Conservation (phyloP, 2,888 invertebrate species). For the Nomada ferruginata region DNA sequence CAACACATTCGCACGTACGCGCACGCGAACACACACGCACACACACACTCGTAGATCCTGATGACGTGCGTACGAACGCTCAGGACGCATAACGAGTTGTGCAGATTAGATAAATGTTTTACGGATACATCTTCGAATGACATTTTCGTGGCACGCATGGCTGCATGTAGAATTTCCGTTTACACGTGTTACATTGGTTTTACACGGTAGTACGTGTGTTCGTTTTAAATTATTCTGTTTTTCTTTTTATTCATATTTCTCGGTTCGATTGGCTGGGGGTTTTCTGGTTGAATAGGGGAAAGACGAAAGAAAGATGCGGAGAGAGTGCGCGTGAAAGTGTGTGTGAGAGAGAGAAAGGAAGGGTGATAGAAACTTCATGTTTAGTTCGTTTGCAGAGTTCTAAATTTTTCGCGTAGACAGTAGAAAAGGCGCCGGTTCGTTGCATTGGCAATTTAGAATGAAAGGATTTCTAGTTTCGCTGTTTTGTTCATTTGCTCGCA, state of each 20-base stretch:
- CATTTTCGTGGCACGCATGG: slow-evolving; percentile 77
- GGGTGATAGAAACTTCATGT: slow-evolving; percentile 57
- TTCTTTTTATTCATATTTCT: slow-evolving; percentile 23
- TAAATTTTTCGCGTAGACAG: slow-evolving; percentile 62
- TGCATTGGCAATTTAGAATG: slow-evolving; percentile 51
- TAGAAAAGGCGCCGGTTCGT: slow-evolving; percentile 63
- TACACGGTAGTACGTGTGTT: slow-evolving; percentile 77
- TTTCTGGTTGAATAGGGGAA: slow-evolving; percentile 33
- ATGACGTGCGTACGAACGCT: not conserved
- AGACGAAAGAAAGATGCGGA: slow-evolving; percentile 15
- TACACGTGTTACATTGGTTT: slow-evolving; percentile 64
- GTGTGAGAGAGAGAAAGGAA: slow-evolving; percentile 19
- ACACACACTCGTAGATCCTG: slow-evolving; percentile 13
- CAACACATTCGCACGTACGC: slow-evolving; percentile 3
- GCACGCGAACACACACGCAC: not conserved
- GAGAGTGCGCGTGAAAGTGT: slow-evolving; percentile 18
- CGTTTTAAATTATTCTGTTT: slow-evolving; percentile 34
- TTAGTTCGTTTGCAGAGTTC: slow-evolving; percentile 66
- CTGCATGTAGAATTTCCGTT: slow-evolving; percentile 77
- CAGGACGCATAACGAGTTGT: slow-evolving; percentile 22
- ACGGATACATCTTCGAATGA: slow-evolving; percentile 35
- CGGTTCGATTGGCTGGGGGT: slow-evolving; percentile 52
- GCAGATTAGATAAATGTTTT: slow-evolving; percentile 28
- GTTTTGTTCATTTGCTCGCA: slow-evolving; percentile 23
- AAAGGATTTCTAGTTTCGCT: slow-evolving; percentile 56